A percentile compares a stretch with the other conserved stretches of the same genome.
Evolutionary conservation across 2,888 invertebrate genomes (phyloP).

Genomic region (Eulithis prunata): DNA sequence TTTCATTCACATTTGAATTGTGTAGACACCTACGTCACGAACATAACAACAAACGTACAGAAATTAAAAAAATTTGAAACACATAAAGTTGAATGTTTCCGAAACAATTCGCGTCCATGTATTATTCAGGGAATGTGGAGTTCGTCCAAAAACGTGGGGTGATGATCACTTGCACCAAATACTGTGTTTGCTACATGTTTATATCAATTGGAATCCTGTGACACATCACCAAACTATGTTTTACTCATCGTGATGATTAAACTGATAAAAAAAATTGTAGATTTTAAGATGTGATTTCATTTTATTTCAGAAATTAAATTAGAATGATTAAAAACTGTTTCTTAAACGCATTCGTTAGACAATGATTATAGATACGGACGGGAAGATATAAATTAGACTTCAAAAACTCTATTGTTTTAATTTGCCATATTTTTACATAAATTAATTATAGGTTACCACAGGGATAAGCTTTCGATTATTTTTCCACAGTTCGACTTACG

Average conservation of each 20-base stretch:
- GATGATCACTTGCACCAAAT: slow-evolving; percentile 34
- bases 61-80: slow-evolving; percentile 3
- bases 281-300: slow-evolving; percentile 28
- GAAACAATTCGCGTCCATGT: slow-evolving; percentile 32
- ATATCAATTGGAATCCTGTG: slow-evolving; percentile 38
- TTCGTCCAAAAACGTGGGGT: slow-evolving; percentile 48
- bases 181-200: slow-evolving; percentile 31
- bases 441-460: slow-evolving; percentile 13
- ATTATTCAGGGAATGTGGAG: slow-evolving; percentile 46
- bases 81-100: slow-evolving; percentile 28
- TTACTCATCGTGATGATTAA: slow-evolving; percentile 35
- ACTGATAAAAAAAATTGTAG: slow-evolving; percentile 36
- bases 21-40: slow-evolving; percentile 27
- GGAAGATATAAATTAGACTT: too few species aligned
- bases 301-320: slow-evolving; percentile 31
- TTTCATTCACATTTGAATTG: slow-evolving; percentile 22
- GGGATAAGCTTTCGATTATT: slow-evolving; percentile 6
- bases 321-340: neutral
- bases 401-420: too few species aligned
- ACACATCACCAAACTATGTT: slow-evolving; percentile 39
- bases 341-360: neutral
- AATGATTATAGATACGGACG: too few species aligned
- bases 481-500: slow-evolving; percentile 22
- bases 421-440: too few species aligned
- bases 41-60: slow-evolving; percentile 1